Conservation (phyloP, 2,888 invertebrate genomes). For the Vannuccia rotundouncinata region DNA sequence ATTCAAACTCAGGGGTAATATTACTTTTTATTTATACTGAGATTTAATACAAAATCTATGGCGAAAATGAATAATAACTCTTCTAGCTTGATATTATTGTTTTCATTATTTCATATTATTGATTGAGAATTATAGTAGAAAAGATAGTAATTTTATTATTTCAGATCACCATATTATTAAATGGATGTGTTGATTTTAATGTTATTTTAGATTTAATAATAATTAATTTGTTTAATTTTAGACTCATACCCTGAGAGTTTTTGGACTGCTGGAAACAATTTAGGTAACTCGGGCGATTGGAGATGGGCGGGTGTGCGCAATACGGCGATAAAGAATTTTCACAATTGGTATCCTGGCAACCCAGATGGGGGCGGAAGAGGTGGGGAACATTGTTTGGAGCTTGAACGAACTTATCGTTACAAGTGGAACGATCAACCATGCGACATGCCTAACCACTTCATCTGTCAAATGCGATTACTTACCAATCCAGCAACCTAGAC, state of each 20-base stretch:
- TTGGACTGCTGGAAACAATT: constrained; percentile 40
- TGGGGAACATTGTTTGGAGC: constrained; percentile 40
- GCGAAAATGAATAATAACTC: no score
- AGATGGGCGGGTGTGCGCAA: constrained; percentile 37
- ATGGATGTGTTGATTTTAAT: no score
- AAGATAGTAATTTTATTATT: no score
- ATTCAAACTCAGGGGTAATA: no score
- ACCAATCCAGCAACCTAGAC: not conserved
- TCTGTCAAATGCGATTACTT: constrained; percentile 37
- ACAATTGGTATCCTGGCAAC: constrained; percentile 39
- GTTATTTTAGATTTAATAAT: no score
- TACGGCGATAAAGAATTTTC: constrained; percentile 20
- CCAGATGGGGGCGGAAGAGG: constrained; percentile 38
- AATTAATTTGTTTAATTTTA: no score
- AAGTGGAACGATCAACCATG: constrained; percentile 41
- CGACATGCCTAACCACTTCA: constrained; percentile 40
- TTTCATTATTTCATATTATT: no score
- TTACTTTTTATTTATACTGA: no score
- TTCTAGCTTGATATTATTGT: no score
- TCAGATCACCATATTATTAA: no score
- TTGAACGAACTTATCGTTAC: constrained; percentile 38
- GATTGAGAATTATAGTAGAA: no score
- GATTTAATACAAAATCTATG: no score
- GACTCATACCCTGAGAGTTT: constrained; percentile 38
- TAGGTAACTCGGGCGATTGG: constrained; percentile 40